Conservation (phyloP, 2,888 invertebrate species). For the Rhingia rostrata region DNA sequence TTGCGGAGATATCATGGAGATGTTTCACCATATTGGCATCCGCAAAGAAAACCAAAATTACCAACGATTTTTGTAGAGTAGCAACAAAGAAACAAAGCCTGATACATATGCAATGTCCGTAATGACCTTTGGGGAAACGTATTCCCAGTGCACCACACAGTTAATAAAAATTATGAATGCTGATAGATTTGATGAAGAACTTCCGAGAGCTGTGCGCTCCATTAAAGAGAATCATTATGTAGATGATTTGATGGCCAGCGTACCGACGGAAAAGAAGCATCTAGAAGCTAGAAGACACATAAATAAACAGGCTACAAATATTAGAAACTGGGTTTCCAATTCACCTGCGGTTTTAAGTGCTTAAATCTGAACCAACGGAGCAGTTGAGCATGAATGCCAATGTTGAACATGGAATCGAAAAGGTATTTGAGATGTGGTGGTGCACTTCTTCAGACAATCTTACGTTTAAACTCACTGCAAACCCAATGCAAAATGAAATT, state of each 20-base stretch:
- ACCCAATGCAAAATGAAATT: not conserved
- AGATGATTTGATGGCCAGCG: constrained; percentile 61
- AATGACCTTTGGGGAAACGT: constrained; percentile 25
- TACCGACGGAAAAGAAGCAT: constrained; percentile 69
- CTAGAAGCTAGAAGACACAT: constrained; percentile 56
- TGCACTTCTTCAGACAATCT: not conserved
- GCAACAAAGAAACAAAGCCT: not conserved
- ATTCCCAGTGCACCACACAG: not conserved
- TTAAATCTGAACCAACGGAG: not conserved
- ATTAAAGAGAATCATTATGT: constrained; percentile 75
- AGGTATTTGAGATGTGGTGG: constrained; percentile 10
- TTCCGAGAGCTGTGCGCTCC: constrained; percentile 6
- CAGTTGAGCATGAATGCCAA: constrained; percentile 18
- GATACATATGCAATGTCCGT: constrained; percentile 13
- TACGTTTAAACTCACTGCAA: not conserved
- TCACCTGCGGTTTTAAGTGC: constrained; percentile 50
- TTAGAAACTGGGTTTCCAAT: constrained; percentile 74
- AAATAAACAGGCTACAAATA: constrained; percentile 49
- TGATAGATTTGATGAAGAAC: not conserved
- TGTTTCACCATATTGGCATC: constrained; percentile 25
- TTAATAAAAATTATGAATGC: constrained; percentile 19
- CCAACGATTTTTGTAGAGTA: constrained; percentile 26
- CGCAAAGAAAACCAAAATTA: not conserved
- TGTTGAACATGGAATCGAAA: constrained; percentile 1
- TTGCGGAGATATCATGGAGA: constrained; percentile 20